Conservation (phyloP, 53 echinoderm and acorn worm genomes). For the Echinarachnius parma region DNA sequence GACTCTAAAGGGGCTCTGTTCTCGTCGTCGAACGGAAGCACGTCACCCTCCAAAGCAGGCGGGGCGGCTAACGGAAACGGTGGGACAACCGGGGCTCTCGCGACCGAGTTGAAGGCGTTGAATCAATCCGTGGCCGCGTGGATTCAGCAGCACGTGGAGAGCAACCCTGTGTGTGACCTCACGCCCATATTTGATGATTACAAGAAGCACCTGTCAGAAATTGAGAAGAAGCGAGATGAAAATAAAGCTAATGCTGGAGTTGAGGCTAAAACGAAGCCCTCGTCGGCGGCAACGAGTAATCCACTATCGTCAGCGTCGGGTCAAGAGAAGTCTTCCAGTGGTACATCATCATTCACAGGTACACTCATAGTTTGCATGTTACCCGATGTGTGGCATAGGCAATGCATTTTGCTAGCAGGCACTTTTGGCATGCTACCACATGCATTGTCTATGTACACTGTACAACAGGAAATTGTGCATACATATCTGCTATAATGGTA, state of each 20-base stretch:
- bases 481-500: too few relatives aligned
- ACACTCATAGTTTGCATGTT: not conserved
- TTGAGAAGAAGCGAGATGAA: slow-evolving; percentile 56
- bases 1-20: slow-evolving; percentile 11
- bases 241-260: not conserved
- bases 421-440: too few relatives aligned
- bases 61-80: slow-evolving; percentile 7
- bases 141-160: slow-evolving; percentile 82
- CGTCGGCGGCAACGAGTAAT: not conserved
- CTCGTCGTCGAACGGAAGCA: slow-evolving; percentile 17
- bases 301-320: not conserved
- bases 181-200: slow-evolving; percentile 89
- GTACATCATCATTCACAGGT: slow-evolving; percentile 15
- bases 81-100: slow-evolving; percentile 24
- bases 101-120: slow-evolving; percentile 51
- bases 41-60: not conserved
- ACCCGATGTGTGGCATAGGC: too few relatives aligned
- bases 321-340: slow-evolving; percentile 30
- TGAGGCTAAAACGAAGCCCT: not conserved
- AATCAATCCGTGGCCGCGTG: slow-evolving; percentile 76
- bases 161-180: slow-evolving; percentile 85
- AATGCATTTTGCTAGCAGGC: too few relatives aligned
- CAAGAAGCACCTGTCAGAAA: slow-evolving; percentile 75
- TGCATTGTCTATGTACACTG: too few relatives aligned
- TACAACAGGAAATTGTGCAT: too few relatives aligned